Evolutionary conservation across 2,113 vertebrate genomes (phyloP).

Genomic region (Hyperoodon ampullatus): DNA sequence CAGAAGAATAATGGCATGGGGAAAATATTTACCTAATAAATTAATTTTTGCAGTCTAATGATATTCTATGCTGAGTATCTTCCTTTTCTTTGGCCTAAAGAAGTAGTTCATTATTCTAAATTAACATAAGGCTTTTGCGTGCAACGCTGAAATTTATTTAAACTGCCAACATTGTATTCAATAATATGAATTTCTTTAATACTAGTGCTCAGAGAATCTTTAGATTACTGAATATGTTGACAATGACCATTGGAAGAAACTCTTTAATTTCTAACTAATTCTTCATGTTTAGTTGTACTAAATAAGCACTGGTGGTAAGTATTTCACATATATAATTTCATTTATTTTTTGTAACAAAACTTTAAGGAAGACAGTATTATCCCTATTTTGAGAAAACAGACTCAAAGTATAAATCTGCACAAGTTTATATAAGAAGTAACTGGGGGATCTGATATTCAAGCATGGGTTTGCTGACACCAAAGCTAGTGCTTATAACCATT

Average conservation of each 20-base stretch:
- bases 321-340: background rate
- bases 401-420: background rate
- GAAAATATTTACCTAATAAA: constrained; percentile 25
- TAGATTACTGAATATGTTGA: background rate
- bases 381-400: background rate
- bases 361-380: background rate
- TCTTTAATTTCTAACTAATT: background rate
- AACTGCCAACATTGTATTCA: background rate
- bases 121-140: background rate
- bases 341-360: background rate
- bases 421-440: background rate
- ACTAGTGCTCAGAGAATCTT: background rate
- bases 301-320: background rate
- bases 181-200: background rate
- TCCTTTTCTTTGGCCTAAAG: background rate
- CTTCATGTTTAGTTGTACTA: background rate
- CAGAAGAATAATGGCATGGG: background rate
- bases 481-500: background rate
- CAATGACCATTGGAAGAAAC: background rate
- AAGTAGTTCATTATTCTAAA: background rate
- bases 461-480: background rate
- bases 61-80: background rate
- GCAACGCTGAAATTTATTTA: background rate
- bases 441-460: background rate
- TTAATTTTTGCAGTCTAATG: background rate